Conservation (phyloP, 1,140 invertebrate genomes). For the Lasioglossum albipes region DNA sequence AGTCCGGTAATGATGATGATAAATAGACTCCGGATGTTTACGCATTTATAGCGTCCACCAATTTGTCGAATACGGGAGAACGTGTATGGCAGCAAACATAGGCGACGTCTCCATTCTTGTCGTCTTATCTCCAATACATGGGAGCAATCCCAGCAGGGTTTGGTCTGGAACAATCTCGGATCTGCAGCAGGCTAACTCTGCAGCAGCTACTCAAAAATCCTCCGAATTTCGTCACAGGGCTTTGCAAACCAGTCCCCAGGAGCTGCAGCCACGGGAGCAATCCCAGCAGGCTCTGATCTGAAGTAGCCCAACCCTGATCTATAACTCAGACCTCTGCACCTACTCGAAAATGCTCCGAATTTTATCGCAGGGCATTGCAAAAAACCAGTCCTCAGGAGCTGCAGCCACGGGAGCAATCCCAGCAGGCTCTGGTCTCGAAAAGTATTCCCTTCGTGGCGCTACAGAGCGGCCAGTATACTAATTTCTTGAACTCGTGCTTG, state of each 20-base stretch:
- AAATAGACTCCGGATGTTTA: no score
- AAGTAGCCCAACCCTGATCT: no score
- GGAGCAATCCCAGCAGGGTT: background rate
- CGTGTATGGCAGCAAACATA: no score
- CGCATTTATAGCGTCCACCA: no score
- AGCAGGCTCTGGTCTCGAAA: background rate
- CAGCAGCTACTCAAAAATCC: background rate
- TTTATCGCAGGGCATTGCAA: background rate
- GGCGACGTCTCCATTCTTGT: no score
- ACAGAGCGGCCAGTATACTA: slow-evolving; percentile 7
- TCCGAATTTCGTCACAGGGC: background rate
- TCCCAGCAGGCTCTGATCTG: background rate
- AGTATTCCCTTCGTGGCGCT: background rate
- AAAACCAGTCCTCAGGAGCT: background rate
- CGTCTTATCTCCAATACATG: background rate
- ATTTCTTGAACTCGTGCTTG: slow-evolving; percentile 32
- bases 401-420: background rate
- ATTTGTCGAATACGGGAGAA: no score
- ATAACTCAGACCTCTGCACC: no score
- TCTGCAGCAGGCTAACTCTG: no score
- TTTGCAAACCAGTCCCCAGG: background rate
- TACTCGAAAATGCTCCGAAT: background rate
- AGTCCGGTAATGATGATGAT: no score
- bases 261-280: background rate
- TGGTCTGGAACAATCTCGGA: no score